Evolutionary conservation across 2,113 vertebrate genomes (phyloP).

Genomic region (Telmatochromis sp.): DNA sequence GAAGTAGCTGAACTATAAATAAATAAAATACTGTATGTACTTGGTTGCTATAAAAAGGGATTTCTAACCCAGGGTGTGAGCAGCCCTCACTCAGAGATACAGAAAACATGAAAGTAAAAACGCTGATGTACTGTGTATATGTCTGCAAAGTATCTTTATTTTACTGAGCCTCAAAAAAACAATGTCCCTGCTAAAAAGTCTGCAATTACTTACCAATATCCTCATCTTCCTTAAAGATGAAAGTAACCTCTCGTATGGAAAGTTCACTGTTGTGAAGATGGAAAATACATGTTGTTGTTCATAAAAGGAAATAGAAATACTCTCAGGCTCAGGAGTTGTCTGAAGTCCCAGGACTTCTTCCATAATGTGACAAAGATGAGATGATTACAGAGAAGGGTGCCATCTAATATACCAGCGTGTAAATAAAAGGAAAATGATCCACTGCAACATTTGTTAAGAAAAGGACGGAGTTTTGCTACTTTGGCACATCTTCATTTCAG

Average conservation of each 20-base stretch:
- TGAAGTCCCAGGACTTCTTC: background rate
- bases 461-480: fast-evolving
- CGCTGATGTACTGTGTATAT: background rate
- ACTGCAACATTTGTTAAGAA: background rate
- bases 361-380: background rate
- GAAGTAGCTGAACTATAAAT: background rate
- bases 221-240: background rate
- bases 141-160: background rate
- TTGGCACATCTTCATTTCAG: background rate
- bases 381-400: background rate
- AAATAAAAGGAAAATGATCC: background rate
- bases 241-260: background rate
- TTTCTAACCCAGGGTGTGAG: background rate
- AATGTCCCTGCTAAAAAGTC: background rate
- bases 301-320: fast-evolving
- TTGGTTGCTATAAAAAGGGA: background rate
- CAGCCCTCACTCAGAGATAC: background rate
- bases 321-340: background rate
- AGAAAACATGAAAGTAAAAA: background rate
- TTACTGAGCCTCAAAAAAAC: background rate
- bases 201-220: background rate
- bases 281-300: background rate
- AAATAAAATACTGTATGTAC: background rate
- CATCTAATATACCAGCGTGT: fast-evolving
- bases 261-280: background rate